Percentiles rank a stretch among this genome's conserved stretches.
Conservation (phyloP, 23 tunicate species). For the Styela clava region DNA sequence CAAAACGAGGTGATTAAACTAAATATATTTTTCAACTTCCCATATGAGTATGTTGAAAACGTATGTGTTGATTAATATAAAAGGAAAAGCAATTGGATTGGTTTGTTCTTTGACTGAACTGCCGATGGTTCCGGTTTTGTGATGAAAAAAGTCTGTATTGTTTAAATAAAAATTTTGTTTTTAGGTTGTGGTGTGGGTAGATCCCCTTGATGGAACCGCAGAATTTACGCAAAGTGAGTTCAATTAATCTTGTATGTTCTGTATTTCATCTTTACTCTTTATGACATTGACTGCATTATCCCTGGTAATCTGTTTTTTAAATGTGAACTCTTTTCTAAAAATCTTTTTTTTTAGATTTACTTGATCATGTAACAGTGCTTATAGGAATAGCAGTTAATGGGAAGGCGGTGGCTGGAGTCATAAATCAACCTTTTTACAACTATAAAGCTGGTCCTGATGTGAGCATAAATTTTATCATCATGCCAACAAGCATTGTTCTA, state of each 20-base stretch:
- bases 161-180: too few relatives aligned
- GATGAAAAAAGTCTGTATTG: too few relatives aligned
- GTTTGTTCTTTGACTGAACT: too few relatives aligned
- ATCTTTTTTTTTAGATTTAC: slow-evolving; percentile 46
- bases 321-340: too few relatives aligned
- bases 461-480: background rate
- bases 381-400: slow-evolving; percentile 97
- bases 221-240: slow-evolving; percentile 85
- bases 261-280: background rate
- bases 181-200: slow-evolving; percentile 95
- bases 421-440: slow-evolving; percentile 96
- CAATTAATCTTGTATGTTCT: background rate
- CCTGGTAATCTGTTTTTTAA: too few relatives aligned
- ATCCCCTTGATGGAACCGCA: slow-evolving; percentile 99
- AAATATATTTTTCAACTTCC: too few relatives aligned
- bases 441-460: slow-evolving; percentile 75
- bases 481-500: background rate
- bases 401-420: slow-evolving; percentile 93
- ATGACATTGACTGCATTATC: background rate
- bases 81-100: too few relatives aligned
- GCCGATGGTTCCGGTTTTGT: too few relatives aligned
- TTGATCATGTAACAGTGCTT: slow-evolving; percentile 93
- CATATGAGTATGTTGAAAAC: too few relatives aligned
- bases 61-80: too few relatives aligned
- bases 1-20: slow-evolving; percentile 61